Evolutionary conservation across 1,140 invertebrate genomes (phyloP).

Genomic region (Tribolium castaneum): DNA sequence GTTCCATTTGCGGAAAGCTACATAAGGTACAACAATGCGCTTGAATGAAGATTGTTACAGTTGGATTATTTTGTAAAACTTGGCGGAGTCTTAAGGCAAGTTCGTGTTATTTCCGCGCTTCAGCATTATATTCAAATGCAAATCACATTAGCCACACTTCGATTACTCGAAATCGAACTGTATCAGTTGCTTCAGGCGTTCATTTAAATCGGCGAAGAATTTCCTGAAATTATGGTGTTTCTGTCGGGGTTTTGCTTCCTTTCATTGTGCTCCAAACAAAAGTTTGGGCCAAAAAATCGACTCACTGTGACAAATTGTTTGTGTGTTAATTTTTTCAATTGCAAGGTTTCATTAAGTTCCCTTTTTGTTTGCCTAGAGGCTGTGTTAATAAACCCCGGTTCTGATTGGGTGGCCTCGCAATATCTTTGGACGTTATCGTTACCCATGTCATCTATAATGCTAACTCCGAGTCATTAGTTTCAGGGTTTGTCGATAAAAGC

Average conservation of each 20-base stretch:
- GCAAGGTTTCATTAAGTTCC: too few relatives aligned
- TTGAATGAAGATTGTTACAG: constrained; percentile 30
- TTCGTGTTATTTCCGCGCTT: constrained; percentile 23
- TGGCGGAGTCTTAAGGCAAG: constrained; percentile 19
- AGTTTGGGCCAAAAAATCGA: too few relatives aligned
- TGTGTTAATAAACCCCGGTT: constrained; percentile 1
- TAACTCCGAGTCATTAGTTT: constrained; percentile 22
- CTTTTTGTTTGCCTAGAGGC: background rate
- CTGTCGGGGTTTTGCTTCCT: too few relatives aligned
- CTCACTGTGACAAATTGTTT: too few relatives aligned
- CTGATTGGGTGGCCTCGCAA: background rate
- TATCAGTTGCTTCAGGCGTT: background rate
- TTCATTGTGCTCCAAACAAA: too few relatives aligned
- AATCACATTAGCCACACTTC: constrained; percentile 24
- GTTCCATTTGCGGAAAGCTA: constrained; percentile 1
- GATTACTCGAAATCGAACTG: constrained; percentile 12
- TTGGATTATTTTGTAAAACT: constrained; percentile 28
- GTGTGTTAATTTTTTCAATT: too few relatives aligned
- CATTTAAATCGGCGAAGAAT: background rate
- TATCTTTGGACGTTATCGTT: constrained; percentile 14
- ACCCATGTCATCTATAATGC: background rate
- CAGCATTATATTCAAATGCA: constrained; percentile 22
- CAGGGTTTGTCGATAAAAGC: constrained; percentile 5
- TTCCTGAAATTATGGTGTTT: background rate
- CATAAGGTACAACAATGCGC: constrained; percentile 23